Conservation (phyloP, 2,113 vertebrate species). For the Oophaga pumilio region DNA sequence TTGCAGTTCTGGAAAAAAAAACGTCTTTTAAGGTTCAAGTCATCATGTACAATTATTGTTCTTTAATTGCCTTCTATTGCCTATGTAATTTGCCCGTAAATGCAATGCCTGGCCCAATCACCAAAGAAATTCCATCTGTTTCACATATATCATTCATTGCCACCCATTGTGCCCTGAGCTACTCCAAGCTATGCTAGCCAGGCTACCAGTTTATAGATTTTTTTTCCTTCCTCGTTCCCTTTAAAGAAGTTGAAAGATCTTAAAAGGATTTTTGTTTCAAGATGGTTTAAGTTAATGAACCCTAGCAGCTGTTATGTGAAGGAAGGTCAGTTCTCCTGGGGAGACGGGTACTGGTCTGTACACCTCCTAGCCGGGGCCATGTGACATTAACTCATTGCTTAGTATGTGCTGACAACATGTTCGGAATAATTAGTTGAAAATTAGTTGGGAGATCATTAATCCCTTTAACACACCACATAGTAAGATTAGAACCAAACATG, state of each 20-base stretch:
- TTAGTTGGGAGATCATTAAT: conserved; percentile 79
- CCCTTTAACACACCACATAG: conserved; percentile 75
- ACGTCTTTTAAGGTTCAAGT: conserved; percentile 59
- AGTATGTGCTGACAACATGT: conserved; percentile 78
- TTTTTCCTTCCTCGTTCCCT: conserved; percentile 61
- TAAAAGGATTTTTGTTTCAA: conserved; percentile 70
- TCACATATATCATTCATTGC: conserved; percentile 72
- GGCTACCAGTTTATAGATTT: conserved; percentile 75
- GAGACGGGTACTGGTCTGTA: conserved; percentile 60
- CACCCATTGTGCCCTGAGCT: conserved; percentile 75
- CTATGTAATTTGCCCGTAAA: conserved; percentile 74
- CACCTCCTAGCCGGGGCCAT: conserved; percentile 63
- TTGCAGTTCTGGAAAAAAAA: conserved; percentile 7
- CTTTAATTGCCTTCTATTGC: conserved; percentile 73
- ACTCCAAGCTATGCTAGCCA: conserved; percentile 68
- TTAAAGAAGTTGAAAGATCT: conserved; percentile 80
- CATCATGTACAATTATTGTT: conserved; percentile 66
- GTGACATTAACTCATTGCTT: conserved; percentile 66
- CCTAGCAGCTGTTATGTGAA: conserved; percentile 65
- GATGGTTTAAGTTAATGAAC: conserved; percentile 70
- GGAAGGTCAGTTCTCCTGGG: conserved; percentile 62
- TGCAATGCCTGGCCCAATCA: conserved; percentile 66
- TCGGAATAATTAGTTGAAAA: conserved; percentile 82
- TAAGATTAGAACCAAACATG: conserved; percentile 62
- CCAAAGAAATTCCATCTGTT: conserved; percentile 77